Conservation (phyloP, 1,140 invertebrate species). For the Atta cephalotes region DNA sequence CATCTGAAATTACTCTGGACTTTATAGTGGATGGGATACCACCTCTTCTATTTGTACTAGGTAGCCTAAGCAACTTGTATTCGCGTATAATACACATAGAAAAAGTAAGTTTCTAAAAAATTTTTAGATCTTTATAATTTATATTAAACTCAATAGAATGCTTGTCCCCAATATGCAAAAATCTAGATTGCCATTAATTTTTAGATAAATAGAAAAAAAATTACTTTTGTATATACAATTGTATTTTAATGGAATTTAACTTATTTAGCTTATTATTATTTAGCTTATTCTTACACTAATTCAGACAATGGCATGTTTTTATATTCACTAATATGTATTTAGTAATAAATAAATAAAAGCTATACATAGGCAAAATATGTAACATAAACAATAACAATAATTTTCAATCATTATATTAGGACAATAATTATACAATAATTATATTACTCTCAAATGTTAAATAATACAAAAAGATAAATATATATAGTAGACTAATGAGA, state of each 20-base stretch:
- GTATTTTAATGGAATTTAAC: background rate
- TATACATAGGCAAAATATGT: background rate
- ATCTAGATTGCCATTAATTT: background rate
- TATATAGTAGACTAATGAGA: too few relatives aligned
- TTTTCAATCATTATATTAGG: too few relatives aligned
- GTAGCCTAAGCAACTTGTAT: background rate
- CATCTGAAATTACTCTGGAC: background rate
- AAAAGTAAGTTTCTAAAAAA: constrained; percentile 1
- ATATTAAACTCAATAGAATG: background rate
- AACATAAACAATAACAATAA: too few relatives aligned
- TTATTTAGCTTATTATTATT: too few relatives aligned
- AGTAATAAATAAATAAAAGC: background rate
- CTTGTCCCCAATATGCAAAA: background rate
- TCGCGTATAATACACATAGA: background rate
- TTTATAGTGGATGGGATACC: background rate
- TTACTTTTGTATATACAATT: background rate
- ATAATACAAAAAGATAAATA: too few relatives aligned
- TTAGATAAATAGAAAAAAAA: constrained; percentile 2
- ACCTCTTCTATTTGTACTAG: background rate
- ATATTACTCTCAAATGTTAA: too few relatives aligned
- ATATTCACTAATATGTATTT: background rate
- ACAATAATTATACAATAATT: too few relatives aligned
- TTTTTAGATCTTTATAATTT: background rate
- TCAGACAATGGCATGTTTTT: background rate
- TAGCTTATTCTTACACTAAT: background rate